These are phyloP conservation scores for Malthinus seriepunctatus DNA, from an alignment of 2,888 invertebrate genomes.

Conservation along the genomic window DNA sequence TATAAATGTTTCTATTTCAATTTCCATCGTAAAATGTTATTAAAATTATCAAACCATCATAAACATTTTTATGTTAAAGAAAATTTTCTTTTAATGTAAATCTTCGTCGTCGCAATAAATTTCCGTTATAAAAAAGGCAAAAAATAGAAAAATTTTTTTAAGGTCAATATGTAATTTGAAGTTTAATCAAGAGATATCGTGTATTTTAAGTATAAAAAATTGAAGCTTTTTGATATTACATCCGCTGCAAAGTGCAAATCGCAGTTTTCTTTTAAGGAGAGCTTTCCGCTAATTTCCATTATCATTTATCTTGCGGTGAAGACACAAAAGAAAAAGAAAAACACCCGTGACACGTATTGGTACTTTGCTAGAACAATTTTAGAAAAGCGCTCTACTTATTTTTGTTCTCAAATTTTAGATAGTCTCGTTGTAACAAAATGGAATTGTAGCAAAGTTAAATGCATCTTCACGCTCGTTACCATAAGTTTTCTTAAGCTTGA, in stretches of 20 bases:
- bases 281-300: conserved; percentile 52
- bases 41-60: conserved; percentile 1
- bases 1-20: conserved; percentile 3
- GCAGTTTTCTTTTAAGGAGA: conserved; percentile 45
- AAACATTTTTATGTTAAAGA: conserved; percentile 5
- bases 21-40: not conserved
- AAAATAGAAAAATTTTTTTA: not conserved
- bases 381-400: conserved; percentile 13
- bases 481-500: conserved; percentile 18
- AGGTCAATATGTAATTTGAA: conserved; percentile 12
- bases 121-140: not conserved
- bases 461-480: conserved; percentile 15
- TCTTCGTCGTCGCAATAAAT: not conserved
- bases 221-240: conserved; percentile 17
- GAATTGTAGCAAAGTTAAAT: conserved; percentile 16
- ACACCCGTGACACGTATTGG: conserved; percentile 43
- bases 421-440: conserved; percentile 2
- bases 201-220: conserved; percentile 22
- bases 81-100: not conserved
- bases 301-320: conserved; percentile 50
- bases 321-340: conserved; percentile 37
- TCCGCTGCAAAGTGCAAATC: conserved; percentile 44
- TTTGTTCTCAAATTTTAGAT: conserved; percentile 10
- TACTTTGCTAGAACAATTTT: conserved; percentile 37
- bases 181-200: conserved; percentile 27